phyloP scores from a whole-genome alignment of 2,113 vertebrate genomes.

The Syngnathus typhle region DNA sequence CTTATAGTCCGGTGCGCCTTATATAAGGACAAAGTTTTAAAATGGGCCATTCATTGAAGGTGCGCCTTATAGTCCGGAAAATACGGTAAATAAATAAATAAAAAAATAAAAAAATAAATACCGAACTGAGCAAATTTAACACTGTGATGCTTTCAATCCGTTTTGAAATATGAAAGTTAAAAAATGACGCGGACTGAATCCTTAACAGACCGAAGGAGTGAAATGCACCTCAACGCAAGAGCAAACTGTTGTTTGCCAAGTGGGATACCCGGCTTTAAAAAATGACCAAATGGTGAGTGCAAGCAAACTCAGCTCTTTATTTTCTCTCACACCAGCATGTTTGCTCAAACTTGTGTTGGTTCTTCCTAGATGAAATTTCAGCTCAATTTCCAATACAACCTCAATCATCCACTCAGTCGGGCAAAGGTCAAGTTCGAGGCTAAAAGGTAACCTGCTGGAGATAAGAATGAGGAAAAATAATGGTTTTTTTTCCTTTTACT shows the following conservation, averaged over 20 bases:
- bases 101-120: no score
- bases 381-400: conserved; percentile 83
- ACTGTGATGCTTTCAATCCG: no score
- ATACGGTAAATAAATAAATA: no score
- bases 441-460: conserved; percentile 66
- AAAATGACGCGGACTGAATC: not conserved
- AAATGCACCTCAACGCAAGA: conserved; percentile 72
- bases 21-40: no score
- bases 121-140: no score
- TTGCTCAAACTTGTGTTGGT: not conserved
- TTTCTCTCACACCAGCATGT: not conserved
- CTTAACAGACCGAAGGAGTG: conserved; percentile 76
- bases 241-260: conserved; percentile 73
- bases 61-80: no score
- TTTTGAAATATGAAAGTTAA: not conserved
- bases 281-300: conserved; percentile 71
- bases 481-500: no score
- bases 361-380: conserved; percentile 74
- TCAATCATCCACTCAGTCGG: conserved; percentile 71
- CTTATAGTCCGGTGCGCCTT: no score
- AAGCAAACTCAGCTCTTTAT: not conserved
- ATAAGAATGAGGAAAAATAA: not conserved
- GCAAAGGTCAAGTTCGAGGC: conserved; percentile 73
- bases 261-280: conserved; percentile 81
- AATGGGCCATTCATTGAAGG: no score